Evolutionary conservation across 2,888 invertebrate genomes (phyloP).

Genomic region (Parthenolecanium corni): DNA sequence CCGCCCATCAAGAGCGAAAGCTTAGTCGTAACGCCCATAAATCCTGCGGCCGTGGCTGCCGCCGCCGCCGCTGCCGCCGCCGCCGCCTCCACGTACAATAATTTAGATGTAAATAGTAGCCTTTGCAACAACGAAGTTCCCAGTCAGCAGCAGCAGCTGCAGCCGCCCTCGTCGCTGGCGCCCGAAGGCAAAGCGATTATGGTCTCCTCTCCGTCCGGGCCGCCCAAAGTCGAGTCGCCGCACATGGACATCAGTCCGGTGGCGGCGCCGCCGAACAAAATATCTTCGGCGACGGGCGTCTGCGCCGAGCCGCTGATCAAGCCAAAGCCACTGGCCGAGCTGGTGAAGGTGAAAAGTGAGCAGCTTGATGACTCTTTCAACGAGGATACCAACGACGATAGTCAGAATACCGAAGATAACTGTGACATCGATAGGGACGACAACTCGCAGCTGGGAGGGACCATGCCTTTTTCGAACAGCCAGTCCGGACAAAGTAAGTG

Average conservation of each 20-base stretch:
- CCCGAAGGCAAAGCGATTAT: slow-evolving; percentile 31
- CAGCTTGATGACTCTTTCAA: slow-evolving; percentile 23
- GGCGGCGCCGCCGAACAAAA: not conserved
- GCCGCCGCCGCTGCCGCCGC: too few species aligned
- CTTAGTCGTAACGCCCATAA: slow-evolving; percentile 31
- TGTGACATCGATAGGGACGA: slow-evolving; percentile 21
- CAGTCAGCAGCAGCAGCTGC: slow-evolving; percentile 26
- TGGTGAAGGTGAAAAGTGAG: slow-evolving; percentile 28
- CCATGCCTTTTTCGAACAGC: slow-evolving; percentile 19
- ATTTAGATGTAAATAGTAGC: slow-evolving; percentile 30
- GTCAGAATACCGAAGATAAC: slow-evolving; percentile 24
- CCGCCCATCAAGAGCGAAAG: slow-evolving; percentile 32
- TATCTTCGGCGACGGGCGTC: not conserved
- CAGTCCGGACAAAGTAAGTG: slow-evolving; percentile 21
- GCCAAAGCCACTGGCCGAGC: slow-evolving; percentile 25
- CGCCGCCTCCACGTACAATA: slow-evolving; percentile 30
- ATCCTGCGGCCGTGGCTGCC: slow-evolving; percentile 29
- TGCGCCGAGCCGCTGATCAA: not conserved
- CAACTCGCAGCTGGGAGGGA: slow-evolving; percentile 3
- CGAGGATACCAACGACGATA: slow-evolving; percentile 27
- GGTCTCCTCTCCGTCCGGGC: slow-evolving; percentile 30
- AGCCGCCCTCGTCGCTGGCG: slow-evolving; percentile 24
- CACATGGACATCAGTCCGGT: slow-evolving; percentile 27
- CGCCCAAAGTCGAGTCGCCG: slow-evolving; percentile 25
- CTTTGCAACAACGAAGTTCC: slow-evolving; percentile 30